Evolutionary conservation across 1,140 invertebrate genomes (phyloP), one percentile per base, ranked within the genome.

Genomic region (Battus philenor): DNA sequence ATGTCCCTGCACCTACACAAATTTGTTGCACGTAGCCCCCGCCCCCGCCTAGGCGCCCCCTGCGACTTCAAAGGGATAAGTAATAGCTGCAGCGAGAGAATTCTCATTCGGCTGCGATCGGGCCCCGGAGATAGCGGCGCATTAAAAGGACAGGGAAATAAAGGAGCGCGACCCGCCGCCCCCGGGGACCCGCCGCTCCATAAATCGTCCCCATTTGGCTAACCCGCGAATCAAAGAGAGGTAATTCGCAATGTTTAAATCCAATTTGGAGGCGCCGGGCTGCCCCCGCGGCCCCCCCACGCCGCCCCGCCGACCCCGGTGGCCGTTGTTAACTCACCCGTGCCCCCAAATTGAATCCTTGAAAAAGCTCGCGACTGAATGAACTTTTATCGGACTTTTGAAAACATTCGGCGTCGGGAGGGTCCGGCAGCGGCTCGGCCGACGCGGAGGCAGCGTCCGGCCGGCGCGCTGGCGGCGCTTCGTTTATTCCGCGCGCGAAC

Each of bases 211-310:
- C 67, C 66, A 66, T 68, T 70, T 68, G 63, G 63, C 60, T 71
- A 71, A 68, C 73, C 65, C 69, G 67, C 68, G 71, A 72, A 73
- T 69, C 68, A 64, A 70, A 70, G 59, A 68, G 60, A 68, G 59
- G 74, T 75, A 73, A 75, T 78, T 73, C 68, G 62, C 63, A 68
- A 73, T 68, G 69, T 68, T 70, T 73, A 71, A 75, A 78, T 71
- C 62, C 67, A 64, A 65, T 66, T 56, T 55, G 47, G 52, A 51
- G 47, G 47, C 50, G 38, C 41, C 36, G 39, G 54, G 53, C 44
- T 41, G 50, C 29, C 36, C 44, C 32, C 41, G 43, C 39, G 54
- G 53, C 44, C 44, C 53, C 29, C 36, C 44, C 29, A 44, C 38
- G 36, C 30, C 17, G 29, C 30, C 47, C 22, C 45, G 38, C 8